Percentiles rank a stretch among this genome's conserved stretches.
phyloP scores from a whole-genome alignment of 2,797 vertebrate species.

The Gadopsis marmoratus region DNA sequence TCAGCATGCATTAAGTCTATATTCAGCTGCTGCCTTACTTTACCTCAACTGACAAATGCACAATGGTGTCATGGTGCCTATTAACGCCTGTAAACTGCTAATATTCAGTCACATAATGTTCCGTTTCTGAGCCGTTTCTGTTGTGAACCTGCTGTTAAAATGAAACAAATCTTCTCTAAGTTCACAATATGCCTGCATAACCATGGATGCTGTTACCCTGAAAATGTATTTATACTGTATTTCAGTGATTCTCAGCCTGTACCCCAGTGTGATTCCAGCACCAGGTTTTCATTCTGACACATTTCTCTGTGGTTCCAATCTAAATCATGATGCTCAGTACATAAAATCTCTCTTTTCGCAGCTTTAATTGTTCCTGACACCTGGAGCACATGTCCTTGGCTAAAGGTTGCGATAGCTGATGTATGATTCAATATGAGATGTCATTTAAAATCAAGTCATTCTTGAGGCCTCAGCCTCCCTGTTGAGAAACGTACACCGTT shows the following conservation, averaged over 20 bases:
- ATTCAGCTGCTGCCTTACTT: background rate
- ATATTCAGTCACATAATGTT: background rate
- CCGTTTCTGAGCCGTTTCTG: background rate
- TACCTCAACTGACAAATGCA: background rate
- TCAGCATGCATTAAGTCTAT: background rate
- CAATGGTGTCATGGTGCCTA: background rate
- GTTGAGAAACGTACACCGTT: background rate
- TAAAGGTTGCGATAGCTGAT: background rate
- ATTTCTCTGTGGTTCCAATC: background rate
- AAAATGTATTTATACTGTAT: background rate
- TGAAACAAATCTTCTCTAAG: background rate
- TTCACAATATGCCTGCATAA: background rate
- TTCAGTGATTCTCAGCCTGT: background rate
- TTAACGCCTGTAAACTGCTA: background rate
- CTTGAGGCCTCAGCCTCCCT: background rate
- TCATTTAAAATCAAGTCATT: conserved; percentile 25
- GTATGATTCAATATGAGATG: conserved; percentile 15
- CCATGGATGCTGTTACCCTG: background rate
- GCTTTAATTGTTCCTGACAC: conserved; percentile 2
- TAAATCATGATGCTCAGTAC: conserved; percentile 19
- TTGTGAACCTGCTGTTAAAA: background rate
- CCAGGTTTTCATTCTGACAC: background rate
- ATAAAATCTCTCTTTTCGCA: conserved; percentile 20
- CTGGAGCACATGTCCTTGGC: background rate
- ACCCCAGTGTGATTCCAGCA: no score